phyloP scores from a whole-genome alignment of 2,888 invertebrate species.

The Rhagium mordax region DNA sequence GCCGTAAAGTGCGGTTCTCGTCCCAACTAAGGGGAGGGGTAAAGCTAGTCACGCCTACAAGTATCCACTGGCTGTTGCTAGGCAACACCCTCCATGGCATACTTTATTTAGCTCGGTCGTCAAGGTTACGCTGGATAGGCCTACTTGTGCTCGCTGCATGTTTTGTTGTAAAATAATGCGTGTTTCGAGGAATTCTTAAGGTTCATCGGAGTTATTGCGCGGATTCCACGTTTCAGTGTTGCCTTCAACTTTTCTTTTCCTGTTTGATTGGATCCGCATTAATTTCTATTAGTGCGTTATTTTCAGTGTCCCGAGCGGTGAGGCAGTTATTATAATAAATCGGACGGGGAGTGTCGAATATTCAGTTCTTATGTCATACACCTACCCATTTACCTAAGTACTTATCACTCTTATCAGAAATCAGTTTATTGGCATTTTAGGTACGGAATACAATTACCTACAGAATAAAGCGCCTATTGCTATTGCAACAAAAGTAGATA shows the following conservation, averaged over 20 bases:
- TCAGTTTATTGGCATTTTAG: no score
- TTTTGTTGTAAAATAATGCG: constrained; percentile 29
- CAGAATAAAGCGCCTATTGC: no score
- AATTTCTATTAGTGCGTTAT: no score
- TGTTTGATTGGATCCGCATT: no score
- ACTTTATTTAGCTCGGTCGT: constrained; percentile 60
- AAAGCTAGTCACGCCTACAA: constrained; percentile 55
- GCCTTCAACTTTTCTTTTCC: neutral
- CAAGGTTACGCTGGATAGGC: constrained; percentile 57
- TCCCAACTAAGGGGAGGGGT: constrained; percentile 48
- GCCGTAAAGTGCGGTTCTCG: constrained; percentile 42
- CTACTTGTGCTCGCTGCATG: constrained; percentile 32
- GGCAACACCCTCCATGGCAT: constrained; percentile 59
- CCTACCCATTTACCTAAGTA: no score
- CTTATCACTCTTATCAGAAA: no score
- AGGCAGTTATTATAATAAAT: no score
- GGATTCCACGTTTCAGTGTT: neutral
- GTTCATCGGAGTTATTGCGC: neutral
- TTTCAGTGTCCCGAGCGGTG: no score
- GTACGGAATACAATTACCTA: no score
- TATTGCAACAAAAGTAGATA: no score
- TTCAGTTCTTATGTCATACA: no score
- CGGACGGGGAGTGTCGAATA: no score
- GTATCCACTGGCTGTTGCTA: constrained; percentile 59
- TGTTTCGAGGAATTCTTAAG: constrained; percentile 4